phyloP scores from a whole-genome alignment of 1,140 invertebrate species.

The Cydia fagiglandana region DNA sequence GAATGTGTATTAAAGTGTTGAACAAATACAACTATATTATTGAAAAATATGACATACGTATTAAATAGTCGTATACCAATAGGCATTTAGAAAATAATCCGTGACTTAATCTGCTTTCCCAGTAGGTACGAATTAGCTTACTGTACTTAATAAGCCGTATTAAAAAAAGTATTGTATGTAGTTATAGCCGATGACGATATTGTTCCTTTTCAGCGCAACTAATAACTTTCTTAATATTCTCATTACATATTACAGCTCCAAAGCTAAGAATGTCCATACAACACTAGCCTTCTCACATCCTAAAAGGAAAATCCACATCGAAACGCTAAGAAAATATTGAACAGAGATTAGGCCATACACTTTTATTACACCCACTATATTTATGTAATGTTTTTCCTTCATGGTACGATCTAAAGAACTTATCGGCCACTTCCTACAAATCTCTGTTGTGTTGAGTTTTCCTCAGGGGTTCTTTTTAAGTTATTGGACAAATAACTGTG shows the following conservation, averaged over 20 bases:
- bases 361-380: conserved; percentile 76
- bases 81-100: no score
- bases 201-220: background rate
- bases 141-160: no score
- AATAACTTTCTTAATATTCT: background rate
- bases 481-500: conserved; percentile 38
- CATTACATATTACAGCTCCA: background rate
- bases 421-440: conserved; percentile 70
- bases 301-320: conserved; percentile 69
- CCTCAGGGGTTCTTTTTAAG: conserved; percentile 30
- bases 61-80: no score
- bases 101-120: no score
- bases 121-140: no score
- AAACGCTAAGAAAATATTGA: conserved; percentile 76
- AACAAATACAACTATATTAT: no score
- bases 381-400: conserved; percentile 67
- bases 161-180: no score
- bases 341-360: conserved; percentile 76
- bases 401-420: conserved; percentile 60
- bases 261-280: conserved; percentile 40
- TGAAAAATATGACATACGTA: no score
- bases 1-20: no score
- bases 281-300: conserved; percentile 35
- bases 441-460: conserved; percentile 58
- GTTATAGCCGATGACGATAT: no score